These are phyloP conservation scores for Perca fluviatilis DNA, from an alignment of 2,113 vertebrate species.

Conservation along the genomic window DNA sequence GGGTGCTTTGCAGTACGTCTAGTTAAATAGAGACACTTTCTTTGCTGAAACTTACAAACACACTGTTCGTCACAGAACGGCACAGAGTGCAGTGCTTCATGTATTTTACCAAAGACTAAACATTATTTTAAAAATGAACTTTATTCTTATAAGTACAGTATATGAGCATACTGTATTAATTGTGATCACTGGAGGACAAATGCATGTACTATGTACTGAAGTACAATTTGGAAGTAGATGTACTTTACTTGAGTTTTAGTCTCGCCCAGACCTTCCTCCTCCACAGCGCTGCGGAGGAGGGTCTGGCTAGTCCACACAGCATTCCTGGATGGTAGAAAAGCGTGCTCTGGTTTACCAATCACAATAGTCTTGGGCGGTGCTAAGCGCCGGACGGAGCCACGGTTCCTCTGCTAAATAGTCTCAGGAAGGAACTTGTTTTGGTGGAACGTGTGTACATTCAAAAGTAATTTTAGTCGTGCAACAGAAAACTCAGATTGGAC, in stretches of 20 bases:
- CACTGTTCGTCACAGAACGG: background rate
- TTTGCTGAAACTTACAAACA: background rate
- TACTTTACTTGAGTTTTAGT: background rate
- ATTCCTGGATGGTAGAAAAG: no score
- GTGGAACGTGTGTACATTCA: no score
- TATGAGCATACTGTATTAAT: background rate
- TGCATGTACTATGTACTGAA: background rate
- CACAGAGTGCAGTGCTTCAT: background rate
- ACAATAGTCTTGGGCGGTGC: no score
- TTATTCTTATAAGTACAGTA: background rate
- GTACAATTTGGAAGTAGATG: background rate
- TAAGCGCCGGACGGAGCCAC: no score
- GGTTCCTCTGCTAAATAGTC: no score
- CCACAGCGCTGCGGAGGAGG: no score
- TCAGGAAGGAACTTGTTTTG: no score
- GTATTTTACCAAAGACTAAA: background rate
- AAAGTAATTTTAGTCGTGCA: no score
- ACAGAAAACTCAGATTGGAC: no score
- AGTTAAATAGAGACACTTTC: background rate
- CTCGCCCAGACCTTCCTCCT: no score
- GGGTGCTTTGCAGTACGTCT: background rate
- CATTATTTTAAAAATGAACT: background rate
- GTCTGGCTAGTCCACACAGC: no score
- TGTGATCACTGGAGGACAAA: background rate
- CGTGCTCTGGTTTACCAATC: no score